Percentiles rank a stretch among this genome's conserved stretches.
These are phyloP conservation scores for Cynaeus angustus DNA, from an alignment of 2,888 invertebrate genomes.

Conservation along the genomic window DNA sequence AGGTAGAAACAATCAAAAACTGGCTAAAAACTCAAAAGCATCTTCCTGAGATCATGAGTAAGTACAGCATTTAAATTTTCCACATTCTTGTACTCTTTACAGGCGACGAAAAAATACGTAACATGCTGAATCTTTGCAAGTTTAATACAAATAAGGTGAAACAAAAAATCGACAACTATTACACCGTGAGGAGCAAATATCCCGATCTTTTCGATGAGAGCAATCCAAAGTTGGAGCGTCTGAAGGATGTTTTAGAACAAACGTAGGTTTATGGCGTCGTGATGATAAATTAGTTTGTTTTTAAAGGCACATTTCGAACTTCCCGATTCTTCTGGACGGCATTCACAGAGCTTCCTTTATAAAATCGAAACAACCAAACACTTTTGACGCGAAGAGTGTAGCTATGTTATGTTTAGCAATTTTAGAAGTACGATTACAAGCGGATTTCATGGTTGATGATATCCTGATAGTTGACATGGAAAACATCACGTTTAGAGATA, in stretches of 20 bases:
- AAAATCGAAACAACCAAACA: not conserved
- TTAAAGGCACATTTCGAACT: not conserved
- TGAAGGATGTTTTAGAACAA: not conserved
- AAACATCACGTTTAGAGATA: not conserved
- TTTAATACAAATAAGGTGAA: not conserved
- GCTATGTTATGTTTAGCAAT: not conserved
- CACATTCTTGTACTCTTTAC: not conserved
- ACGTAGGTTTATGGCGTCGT: not conserved
- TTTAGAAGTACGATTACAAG: not conserved
- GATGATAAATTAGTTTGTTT: too few relatives aligned
- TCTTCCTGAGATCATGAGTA: slow-evolving; percentile 3
- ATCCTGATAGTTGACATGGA: not conserved
- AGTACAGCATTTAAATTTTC: not conserved
- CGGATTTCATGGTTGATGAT: not conserved
- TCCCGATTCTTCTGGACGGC: not conserved
- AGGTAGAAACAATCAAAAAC: not conserved
- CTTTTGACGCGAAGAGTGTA: not conserved
- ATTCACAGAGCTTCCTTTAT: not conserved
- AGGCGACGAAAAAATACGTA: not conserved
- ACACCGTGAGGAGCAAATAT: not conserved
- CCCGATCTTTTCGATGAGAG: not conserved
- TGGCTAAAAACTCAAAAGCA: not conserved
- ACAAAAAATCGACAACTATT: not conserved
- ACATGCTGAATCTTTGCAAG: slow-evolving; percentile 1
- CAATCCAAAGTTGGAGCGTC: not conserved